phyloP scores from a whole-genome alignment of 2,797 vertebrate species.

The Buphagus erythrorhynchus region DNA sequence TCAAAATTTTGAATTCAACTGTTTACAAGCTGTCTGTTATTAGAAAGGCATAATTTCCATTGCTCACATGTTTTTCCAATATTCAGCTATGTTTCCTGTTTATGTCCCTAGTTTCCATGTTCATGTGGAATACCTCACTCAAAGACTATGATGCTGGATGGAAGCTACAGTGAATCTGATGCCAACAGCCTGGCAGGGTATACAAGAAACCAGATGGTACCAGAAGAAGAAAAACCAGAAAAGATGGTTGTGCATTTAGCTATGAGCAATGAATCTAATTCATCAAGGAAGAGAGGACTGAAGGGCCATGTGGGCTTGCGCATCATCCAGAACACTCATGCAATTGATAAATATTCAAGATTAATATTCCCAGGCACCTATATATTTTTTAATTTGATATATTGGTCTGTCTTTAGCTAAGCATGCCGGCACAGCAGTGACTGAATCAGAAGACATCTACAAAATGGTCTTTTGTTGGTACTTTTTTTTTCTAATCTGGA shows the following conservation, averaged over 20 bases:
- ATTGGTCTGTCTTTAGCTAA: conserved; percentile 95
- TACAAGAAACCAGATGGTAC: conserved; percentile 80
- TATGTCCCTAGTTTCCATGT: conserved; percentile 81
- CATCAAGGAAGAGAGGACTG: conserved; percentile 82
- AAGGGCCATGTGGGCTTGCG: conserved; percentile 85
- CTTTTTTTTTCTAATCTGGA: neutral
- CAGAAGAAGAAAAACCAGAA: conserved; percentile 87
- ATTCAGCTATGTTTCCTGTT: conserved; percentile 3
- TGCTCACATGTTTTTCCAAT: neutral
- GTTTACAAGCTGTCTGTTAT: neutral
- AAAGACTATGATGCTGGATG: conserved; percentile 89
- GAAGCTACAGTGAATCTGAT: conserved; percentile 88
- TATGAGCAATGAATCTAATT: conserved; percentile 81
- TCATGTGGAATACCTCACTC: conserved; percentile 86
- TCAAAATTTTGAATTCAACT: neutral
- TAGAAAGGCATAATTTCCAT: neutral
- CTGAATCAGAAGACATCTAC: neutral
- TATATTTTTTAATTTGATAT: conserved; percentile 96
- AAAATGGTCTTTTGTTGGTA: neutral
- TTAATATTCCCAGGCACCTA: conserved; percentile 93
- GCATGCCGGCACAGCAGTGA: neutral
- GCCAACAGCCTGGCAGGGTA: conserved; percentile 91
- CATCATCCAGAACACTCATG: conserved; percentile 91
- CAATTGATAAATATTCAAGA: conserved; percentile 93
- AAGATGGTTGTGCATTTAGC: conserved; percentile 88